Base-by-base conservation (phyloP, 2,888 invertebrate genomes). In the Rambutsinella grinnellia region DNA sequence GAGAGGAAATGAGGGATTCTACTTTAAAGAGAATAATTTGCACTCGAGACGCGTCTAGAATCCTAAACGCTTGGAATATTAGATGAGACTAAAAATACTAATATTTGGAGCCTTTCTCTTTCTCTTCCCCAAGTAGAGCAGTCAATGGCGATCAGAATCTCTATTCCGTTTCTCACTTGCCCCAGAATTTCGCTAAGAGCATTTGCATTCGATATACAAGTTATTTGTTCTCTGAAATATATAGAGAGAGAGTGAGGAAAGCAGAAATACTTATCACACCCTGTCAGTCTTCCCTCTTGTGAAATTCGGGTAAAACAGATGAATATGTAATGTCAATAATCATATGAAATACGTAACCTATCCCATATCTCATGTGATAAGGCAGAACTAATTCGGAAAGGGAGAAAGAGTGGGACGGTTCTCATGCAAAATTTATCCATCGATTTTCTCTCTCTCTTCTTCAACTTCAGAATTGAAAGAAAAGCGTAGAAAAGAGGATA, bases 361-460 rank as follows among this genome's bases (percentile, higher is more conserved):
- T n/a, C 24, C 21, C 23, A 36, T n/a, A n/a, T n/a, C n/a, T n/a
- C n/a, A n/a, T n/a, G n/a, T n/a, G n/a, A n/a, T n/a, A n/a, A n/a
- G n/a, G n/a, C n/a, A n/a, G n/a, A n/a, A n/a, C 61, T 62, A 62
- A 70, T 70, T 70, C 70, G 56, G 70, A n/a, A 23, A 23, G 47
- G 21, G 28, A 47, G 17, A 23, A 56, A 66, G 44, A 56, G 36
- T 6, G 13, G 47, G 69, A 76, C 61, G 46, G 27, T 54, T 77
- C 63, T 72, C 72, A 78, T 78, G 78, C 63, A 78, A 78, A 78
- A 79, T 79, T 79, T 79, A 79, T 79, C 72, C 76, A 79, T 79
- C 79, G 79, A 79, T 79, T 79, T 79, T 72, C 58, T 51, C 44
- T 27, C 60, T 17, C 28, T 21, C 53, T 24, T 15, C 62, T 46